Evolutionary conservation across 2,888 invertebrate species (phyloP).

Genomic region (Drosophila affinis): DNA sequence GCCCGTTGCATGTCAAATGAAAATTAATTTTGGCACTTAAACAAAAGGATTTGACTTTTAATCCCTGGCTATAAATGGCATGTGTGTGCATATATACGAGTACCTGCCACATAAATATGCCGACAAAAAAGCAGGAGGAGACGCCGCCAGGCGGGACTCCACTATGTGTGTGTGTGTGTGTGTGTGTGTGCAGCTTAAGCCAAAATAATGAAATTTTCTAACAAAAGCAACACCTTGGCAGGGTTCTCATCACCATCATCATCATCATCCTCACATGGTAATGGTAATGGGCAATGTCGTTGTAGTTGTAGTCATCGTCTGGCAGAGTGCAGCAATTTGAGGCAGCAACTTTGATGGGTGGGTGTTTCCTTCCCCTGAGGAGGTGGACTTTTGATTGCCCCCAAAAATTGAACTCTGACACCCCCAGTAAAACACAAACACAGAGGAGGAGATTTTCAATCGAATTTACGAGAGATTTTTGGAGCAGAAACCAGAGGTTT

Average conservation of each 20-base stretch:
- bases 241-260: conserved; percentile 32
- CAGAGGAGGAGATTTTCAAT: too few species aligned
- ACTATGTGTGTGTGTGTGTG: too few species aligned
- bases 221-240: conserved; percentile 74
- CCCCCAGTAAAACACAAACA: neutral
- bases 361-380: neutral
- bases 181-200: conserved; percentile 62
- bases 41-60: conserved; percentile 78
- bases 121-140: neutral
- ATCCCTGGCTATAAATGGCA: conserved; percentile 80
- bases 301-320: conserved; percentile 43
- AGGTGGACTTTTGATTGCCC: conserved; percentile 26
- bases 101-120: conserved; percentile 61
- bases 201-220: conserved; percentile 77
- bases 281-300: neutral
- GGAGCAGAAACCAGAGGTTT: too few species aligned
- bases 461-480: too few species aligned
- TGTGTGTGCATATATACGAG: conserved; percentile 53
- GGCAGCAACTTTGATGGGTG: conserved; percentile 45
- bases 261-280: too few species aligned
- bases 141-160: neutral
- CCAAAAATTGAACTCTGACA: neutral
- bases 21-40: conserved; percentile 78
- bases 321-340: conserved; percentile 66
- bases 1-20: conserved; percentile 77